These are phyloP conservation scores for Acropternis orthonyx DNA, from an alignment of 2,797 vertebrate genomes.

Conservation along the genomic window DNA sequence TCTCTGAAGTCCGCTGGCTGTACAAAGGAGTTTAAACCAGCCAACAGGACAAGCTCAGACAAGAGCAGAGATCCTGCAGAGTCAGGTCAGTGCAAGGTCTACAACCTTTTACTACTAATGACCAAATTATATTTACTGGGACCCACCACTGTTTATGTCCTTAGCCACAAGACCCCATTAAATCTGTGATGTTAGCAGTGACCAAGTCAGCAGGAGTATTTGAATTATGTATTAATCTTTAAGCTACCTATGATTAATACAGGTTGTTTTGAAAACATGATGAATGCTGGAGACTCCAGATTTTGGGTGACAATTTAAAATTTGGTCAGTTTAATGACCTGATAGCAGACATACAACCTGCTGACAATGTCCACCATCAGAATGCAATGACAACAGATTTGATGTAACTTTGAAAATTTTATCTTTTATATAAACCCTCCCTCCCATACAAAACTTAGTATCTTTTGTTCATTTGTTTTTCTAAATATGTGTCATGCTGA, in stretches of 20 bases:
- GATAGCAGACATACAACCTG: not conserved
- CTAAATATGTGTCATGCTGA: not conserved
- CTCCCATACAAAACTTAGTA: not conserved
- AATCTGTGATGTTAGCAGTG: not conserved
- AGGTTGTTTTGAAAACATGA: not conserved
- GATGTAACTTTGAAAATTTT: not conserved
- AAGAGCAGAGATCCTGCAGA: not conserved
- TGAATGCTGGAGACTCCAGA: not conserved
- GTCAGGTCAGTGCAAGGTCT: not conserved
- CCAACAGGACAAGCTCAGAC: not conserved
- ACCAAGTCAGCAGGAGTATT: not conserved
- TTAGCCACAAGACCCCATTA: not conserved
- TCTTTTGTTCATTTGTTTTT: not conserved
- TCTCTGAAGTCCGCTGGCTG: not conserved
- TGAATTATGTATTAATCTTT: slow-evolving; percentile 14
- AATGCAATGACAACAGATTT: not conserved
- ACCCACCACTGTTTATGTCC: not conserved
- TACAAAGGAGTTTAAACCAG: not conserved
- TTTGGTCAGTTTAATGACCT: not conserved
- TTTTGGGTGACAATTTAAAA: not conserved
- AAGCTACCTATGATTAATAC: not conserved
- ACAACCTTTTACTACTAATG: not conserved
- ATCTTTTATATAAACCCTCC: rapidly evolving
- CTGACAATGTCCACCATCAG: not conserved
- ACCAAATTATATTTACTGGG: not conserved